phyloP scores from a whole-genome alignment of 92 coral and sea anemone genomes.

The Palythoa grandis region DNA sequence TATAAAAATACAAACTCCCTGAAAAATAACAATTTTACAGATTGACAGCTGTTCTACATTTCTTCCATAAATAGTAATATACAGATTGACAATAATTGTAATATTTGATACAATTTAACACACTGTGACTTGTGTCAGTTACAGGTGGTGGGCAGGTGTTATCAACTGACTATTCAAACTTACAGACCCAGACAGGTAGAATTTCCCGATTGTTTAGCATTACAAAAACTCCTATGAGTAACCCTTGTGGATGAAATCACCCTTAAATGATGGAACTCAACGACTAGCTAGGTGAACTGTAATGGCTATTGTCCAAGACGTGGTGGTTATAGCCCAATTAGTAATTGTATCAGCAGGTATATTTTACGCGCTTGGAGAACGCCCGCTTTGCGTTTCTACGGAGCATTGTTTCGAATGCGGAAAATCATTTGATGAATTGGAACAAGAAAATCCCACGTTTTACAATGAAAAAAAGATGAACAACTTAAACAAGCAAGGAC shows the following conservation, averaged over 20 bases:
- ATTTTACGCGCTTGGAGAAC: conserved; percentile 18
- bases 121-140: no score
- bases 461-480: not conserved
- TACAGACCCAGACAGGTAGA: not conserved
- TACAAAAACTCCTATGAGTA: not conserved
- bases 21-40: no score
- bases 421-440: not conserved
- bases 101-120: no score
- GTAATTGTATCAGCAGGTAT: conserved; percentile 32
- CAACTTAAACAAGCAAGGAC: not conserved
- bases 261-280: not conserved
- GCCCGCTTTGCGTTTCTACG: conserved; percentile 19
- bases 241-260: not conserved
- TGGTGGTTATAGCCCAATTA: conserved; percentile 15
- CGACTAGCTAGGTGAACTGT: not conserved
- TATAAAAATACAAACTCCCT: no score
- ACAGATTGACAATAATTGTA: no score
- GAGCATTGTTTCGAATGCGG: conserved; percentile 36
- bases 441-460: not conserved
- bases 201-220: not conserved
- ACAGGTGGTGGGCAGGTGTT: no score
- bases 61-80: no score
- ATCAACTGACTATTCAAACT: no score
- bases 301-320: conserved; percentile 31
- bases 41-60: no score